Evolutionary conservation across 2,888 invertebrate genomes (phyloP).

Genomic region (Nephrotoma guestfalica): DNA sequence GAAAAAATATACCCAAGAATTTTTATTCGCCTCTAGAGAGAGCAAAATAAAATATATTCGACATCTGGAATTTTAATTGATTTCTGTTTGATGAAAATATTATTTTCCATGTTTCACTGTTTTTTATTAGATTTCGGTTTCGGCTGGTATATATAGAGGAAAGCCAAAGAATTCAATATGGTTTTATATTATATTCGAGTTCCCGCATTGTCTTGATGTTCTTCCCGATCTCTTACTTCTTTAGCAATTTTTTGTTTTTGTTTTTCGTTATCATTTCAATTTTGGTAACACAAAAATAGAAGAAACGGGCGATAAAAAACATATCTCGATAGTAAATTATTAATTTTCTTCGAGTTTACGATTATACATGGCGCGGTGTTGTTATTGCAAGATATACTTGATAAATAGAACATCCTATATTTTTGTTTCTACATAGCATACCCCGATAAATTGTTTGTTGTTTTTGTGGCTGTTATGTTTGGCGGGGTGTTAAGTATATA

Average conservation of each 20-base stretch:
- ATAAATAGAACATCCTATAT: neutral
- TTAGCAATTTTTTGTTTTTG: neutral
- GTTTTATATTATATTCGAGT: neutral
- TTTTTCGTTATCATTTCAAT: neutral
- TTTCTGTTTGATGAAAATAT: neutral
- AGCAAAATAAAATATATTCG: neutral
- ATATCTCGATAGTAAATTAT: neutral
- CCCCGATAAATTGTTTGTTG: neutral
- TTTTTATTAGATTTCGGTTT: neutral
- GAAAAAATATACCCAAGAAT: neutral
- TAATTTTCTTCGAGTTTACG: neutral
- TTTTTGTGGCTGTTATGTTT: neutral
- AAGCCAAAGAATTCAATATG: neutral
- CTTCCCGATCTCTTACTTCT: neutral
- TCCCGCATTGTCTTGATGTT: neutral
- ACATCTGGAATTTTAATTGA: neutral
- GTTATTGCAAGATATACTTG: neutral
- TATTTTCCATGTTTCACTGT: neutral
- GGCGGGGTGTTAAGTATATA: neutral
- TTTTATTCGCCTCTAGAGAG: neutral
- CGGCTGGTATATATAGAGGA: neutral
- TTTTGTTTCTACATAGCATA: neutral
- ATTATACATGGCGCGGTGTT: neutral
- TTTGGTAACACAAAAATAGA: neutral
- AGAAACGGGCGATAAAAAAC: neutral